phyloP scores from a whole-genome alignment of 2,113 vertebrate species.

The Platycercus adscitus region DNA sequence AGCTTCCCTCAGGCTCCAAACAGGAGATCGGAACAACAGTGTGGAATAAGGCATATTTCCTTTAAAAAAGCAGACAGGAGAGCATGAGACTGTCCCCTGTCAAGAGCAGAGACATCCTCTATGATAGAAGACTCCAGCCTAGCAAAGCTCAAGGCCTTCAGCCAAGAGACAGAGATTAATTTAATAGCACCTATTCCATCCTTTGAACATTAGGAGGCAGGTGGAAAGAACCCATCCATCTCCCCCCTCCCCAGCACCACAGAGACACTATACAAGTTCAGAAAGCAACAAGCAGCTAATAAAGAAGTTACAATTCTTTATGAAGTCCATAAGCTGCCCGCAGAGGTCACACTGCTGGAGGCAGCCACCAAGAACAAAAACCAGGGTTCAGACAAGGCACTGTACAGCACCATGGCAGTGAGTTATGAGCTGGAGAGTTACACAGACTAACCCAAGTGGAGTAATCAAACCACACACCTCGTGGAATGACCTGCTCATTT shows the following conservation, averaged over 20 bases:
- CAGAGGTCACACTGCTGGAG: background rate
- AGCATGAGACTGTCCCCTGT: background rate
- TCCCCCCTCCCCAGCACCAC: background rate
- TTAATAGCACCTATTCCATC: background rate
- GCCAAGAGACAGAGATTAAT: background rate
- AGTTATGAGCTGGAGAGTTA: background rate
- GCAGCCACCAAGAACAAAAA: background rate
- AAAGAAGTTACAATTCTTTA: background rate
- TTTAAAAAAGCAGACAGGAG: background rate
- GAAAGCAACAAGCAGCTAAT: background rate
- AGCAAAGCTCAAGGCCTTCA: background rate
- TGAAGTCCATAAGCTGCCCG: background rate
- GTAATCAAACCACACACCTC: background rate
- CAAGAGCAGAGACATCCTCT: background rate
- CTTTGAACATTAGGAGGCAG: background rate
- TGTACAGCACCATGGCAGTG: background rate
- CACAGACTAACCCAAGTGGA: background rate
- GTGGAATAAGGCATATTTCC: background rate
- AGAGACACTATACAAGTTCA: background rate
- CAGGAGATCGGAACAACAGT: background rate
- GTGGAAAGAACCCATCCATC: background rate
- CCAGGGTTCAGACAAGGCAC: background rate
- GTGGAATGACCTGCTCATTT: background rate
- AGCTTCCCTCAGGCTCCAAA: background rate
- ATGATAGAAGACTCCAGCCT: background rate